phyloP scores from a whole-genome alignment of 2,113 vertebrate species.

The Odobenus rosmarus region DNA sequence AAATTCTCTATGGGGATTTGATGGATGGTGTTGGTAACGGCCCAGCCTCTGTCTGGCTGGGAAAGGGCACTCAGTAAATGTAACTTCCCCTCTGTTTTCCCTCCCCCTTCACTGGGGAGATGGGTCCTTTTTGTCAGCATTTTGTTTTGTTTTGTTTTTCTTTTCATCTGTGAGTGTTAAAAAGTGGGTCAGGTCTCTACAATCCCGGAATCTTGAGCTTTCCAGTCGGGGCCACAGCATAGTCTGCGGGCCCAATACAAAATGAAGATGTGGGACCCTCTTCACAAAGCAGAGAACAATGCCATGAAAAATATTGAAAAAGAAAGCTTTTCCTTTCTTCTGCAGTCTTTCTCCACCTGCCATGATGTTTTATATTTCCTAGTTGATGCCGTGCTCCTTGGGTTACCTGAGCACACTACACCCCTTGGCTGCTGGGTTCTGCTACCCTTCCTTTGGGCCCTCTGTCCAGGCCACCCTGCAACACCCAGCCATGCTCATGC shows the following conservation, averaged over 20 bases:
- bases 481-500: too few relatives aligned
- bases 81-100: not conserved
- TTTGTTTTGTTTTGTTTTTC: not conserved
- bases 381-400: not conserved
- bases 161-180: constrained; percentile 1
- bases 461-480: not conserved
- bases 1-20: not conserved
- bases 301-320: not conserved
- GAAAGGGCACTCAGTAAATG: not conserved
- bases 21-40: not conserved
- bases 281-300: not conserved
- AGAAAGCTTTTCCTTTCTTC: not conserved
- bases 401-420: fast-evolving
- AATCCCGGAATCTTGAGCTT: not conserved
- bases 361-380: not conserved
- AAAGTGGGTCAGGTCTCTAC: not conserved
- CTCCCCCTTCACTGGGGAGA: not conserved
- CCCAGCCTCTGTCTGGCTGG: not conserved
- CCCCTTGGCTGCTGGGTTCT: not conserved
- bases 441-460: not conserved
- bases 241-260: not conserved
- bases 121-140: not conserved
- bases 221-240: not conserved
- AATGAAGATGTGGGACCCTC: not conserved
- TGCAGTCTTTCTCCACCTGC: not conserved